A percentile compares a stretch with the other conserved stretches of the same genome.
Evolutionary conservation across 2,888 invertebrate genomes (phyloP).

Genomic region (Drosophila nr. perissopoda): DNA sequence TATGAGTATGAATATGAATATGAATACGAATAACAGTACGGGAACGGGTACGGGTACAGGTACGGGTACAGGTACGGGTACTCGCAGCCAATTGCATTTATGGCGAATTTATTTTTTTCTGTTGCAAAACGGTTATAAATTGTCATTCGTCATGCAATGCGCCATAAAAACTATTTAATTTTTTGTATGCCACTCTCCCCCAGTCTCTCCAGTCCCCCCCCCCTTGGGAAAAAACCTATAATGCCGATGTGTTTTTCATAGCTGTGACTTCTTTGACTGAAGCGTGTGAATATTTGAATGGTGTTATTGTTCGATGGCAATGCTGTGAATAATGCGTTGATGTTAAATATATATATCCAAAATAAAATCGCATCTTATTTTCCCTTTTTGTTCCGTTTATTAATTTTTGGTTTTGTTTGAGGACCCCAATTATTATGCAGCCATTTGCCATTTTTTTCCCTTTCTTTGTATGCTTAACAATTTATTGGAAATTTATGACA

Average conservation of each 20-base stretch:
- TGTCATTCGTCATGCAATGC: slow-evolving; percentile 74
- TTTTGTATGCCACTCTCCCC: slow-evolving; percentile 2
- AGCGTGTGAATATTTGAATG: slow-evolving; percentile 51
- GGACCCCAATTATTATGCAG: slow-evolving; percentile 8
- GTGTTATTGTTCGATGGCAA: slow-evolving; percentile 46
- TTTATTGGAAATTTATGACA: slow-evolving; percentile 64
- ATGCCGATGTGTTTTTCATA: neutral
- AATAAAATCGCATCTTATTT: slow-evolving; percentile 28
- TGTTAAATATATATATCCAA: slow-evolving; percentile 39
- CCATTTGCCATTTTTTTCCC: slow-evolving; percentile 10
- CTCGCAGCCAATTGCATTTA: slow-evolving; percentile 22
- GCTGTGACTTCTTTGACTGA: slow-evolving; percentile 21
- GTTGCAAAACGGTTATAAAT: slow-evolving; percentile 70
- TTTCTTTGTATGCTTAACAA: slow-evolving; percentile 40
- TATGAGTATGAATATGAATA: slow-evolving; percentile 20
- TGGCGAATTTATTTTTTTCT: slow-evolving; percentile 9
- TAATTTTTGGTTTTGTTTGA: slow-evolving; percentile 29
- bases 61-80: neutral
- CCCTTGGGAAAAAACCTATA: neutral
- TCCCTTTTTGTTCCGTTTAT: neutral
- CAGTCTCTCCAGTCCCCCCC: neutral
- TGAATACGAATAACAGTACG: neutral
- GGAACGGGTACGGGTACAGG: no score
- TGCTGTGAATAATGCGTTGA: slow-evolving; percentile 59
- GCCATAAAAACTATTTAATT: slow-evolving; percentile 6